Base-by-base conservation (phyloP, 2,888 invertebrate species). In the Electrophaes corylata region DNA sequence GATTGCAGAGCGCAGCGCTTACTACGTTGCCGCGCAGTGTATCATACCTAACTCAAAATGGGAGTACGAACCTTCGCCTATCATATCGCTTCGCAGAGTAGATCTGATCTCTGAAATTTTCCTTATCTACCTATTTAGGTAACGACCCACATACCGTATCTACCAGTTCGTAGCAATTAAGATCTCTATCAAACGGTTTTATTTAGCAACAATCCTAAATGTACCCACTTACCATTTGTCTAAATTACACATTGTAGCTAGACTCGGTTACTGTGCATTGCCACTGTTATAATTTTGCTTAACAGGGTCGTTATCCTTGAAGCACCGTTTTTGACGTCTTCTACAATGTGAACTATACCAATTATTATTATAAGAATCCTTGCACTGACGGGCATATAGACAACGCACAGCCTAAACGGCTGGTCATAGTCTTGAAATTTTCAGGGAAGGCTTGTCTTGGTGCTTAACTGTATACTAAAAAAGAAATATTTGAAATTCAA, bases 151-250 rank as follows among this genome's bases (percentile, higher is more conserved):
- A 72, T 75, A 65, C 52, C 57, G 60, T 64, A 71, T 70, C 63
- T 60, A 65, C 64, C 62, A 68, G 68, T 62, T 57, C 62, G 52
- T 57, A 51, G 63, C 69, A 73, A 77, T 76, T 71, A 73, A 74
- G 75, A 77, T 78, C 63, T 59, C 14, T 64, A 77, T 77, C 76
- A 62, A 59, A 51, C 50, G 53, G 66, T 75, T 71, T 66, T 62
- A 64, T 77, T 69, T 64, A 62, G 73, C 69, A 72, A 72, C 62
- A 46, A 65, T 53, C 52, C 64, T 68, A 64, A 68, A 66, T 70
- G 26, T 29, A 29, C 10, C 10, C 6, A 51, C 26, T 23, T 39
- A 40, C 35, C 10, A 63, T 61, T 60, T 47, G 55, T 61, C 56
- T 65, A 62, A 60, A 58, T 55, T 58, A 64, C 62, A 63, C 49